Percentiles rank a stretch among this genome's conserved stretches.
phyloP scores from a whole-genome alignment of 2,888 invertebrate species.

The Stomorhina lunata region DNA sequence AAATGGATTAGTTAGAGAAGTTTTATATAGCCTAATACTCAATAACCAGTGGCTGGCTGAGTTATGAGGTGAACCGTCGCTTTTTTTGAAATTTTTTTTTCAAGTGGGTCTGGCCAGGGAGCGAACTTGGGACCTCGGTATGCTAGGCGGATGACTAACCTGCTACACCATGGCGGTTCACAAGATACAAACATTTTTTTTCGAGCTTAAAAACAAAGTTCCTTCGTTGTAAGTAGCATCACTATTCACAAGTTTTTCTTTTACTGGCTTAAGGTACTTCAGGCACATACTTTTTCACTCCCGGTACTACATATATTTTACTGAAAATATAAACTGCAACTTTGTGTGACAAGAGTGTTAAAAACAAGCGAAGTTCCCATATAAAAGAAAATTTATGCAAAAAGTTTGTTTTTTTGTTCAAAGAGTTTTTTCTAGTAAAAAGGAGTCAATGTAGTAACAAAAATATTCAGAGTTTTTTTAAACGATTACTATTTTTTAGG shows the following conservation, averaged over 20 bases:
- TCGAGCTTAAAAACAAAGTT: not conserved
- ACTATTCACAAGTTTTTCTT: constrained; percentile 15
- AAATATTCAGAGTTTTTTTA: not conserved
- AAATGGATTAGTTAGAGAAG: no score
- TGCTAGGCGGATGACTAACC: no score
- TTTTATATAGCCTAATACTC: no score
- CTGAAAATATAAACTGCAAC: constrained; percentile 6
- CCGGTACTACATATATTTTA: not conserved
- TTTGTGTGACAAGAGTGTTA: constrained; percentile 34
- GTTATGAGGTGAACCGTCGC: no score
- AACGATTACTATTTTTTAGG: not conserved
- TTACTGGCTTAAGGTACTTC: constrained; percentile 21
- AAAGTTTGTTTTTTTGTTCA: constrained; percentile 46
- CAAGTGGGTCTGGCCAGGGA: no score
- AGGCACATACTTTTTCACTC: not conserved
- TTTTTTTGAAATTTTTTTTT: no score
- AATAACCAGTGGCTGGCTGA: no score
- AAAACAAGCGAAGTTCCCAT: constrained; percentile 1
- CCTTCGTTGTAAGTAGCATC: not conserved
- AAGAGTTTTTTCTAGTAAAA: constrained; percentile 3
- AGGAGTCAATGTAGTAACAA: not conserved
- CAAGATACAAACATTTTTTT: not conserved
- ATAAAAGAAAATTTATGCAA: constrained; percentile 54
- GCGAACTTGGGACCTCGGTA: no score
- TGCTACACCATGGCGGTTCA: no score